Conservation (phyloP, 2,888 invertebrate species). For the Elegia similella region DNA sequence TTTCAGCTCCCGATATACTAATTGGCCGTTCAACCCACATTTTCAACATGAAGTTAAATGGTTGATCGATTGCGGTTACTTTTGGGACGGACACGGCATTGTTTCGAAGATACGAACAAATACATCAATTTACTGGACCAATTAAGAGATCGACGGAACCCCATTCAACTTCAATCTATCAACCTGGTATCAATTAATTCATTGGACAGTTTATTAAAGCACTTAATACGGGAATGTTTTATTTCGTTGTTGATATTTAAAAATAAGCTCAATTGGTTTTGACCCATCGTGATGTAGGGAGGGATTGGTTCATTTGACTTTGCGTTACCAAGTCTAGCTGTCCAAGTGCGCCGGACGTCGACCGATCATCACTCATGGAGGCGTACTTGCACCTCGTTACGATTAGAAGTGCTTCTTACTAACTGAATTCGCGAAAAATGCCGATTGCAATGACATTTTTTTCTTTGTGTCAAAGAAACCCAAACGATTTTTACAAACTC, state of each 20-base stretch:
- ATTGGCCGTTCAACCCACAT: constrained; percentile 3
- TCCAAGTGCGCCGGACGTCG: no score
- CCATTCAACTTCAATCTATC: constrained; percentile 29
- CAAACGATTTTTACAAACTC: no score
- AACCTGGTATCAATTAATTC: constrained; percentile 24
- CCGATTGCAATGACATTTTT: no score
- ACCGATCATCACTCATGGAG: no score
- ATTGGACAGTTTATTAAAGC: constrained; percentile 23
- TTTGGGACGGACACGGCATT: neutral
- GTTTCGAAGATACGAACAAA: neutral
- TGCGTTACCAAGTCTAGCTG: no score
- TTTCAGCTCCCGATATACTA: neutral
- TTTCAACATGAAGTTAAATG: neutral
- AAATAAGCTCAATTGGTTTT: neutral
- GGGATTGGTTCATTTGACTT: no score
- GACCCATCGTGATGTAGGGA: no score
- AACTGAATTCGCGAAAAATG: no score
- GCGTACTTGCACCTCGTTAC: no score
- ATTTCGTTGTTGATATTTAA: neutral
- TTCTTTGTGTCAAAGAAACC: no score
- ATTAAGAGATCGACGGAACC: constrained; percentile 29
- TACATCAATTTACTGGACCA: constrained; percentile 27
- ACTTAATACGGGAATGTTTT: neutral
- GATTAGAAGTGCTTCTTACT: no score
- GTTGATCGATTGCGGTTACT: neutral